A percentile compares a stretch with the other conserved stretches of the same genome.
Evolutionary conservation across 2,797 vertebrate species (phyloP).

Genomic region (Pogoniulus pusillus): DNA sequence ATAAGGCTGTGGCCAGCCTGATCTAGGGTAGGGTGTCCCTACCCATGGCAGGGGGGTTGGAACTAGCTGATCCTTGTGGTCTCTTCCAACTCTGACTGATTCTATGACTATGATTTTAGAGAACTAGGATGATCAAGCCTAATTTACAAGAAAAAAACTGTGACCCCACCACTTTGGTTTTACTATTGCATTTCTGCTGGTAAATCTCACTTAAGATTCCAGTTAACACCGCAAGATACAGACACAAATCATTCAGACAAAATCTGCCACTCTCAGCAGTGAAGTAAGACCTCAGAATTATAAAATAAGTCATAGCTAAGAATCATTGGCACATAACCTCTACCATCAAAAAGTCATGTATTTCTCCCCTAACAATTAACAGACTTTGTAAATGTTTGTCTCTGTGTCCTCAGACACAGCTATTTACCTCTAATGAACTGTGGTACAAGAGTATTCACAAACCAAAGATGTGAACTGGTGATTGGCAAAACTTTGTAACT

Average conservation of each 20-base stretch:
- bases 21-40: too few relatives aligned
- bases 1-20: too few relatives aligned
- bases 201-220: neutral
- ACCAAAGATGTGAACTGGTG: neutral
- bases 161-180: neutral
- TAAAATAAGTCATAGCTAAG: neutral
- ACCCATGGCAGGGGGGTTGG: too few relatives aligned
- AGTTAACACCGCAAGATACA: neutral
- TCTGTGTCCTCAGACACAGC: neutral
- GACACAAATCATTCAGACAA: neutral
- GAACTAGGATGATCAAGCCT: neutral
- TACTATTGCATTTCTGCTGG: neutral
- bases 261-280: neutral
- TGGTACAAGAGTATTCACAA: neutral
- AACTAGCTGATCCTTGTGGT: too few relatives aligned
- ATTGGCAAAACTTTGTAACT: neutral
- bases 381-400: neutral
- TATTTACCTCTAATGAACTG: neutral
- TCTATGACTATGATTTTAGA: too few relatives aligned
- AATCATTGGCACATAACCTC: neutral
- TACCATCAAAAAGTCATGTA: neutral
- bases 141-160: neutral
- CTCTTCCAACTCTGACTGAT: too few relatives aligned
- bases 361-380: neutral
- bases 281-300: neutral